phyloP scores from a whole-genome alignment of 2,797 vertebrate genomes.

The Champsocephalus gunnari region DNA sequence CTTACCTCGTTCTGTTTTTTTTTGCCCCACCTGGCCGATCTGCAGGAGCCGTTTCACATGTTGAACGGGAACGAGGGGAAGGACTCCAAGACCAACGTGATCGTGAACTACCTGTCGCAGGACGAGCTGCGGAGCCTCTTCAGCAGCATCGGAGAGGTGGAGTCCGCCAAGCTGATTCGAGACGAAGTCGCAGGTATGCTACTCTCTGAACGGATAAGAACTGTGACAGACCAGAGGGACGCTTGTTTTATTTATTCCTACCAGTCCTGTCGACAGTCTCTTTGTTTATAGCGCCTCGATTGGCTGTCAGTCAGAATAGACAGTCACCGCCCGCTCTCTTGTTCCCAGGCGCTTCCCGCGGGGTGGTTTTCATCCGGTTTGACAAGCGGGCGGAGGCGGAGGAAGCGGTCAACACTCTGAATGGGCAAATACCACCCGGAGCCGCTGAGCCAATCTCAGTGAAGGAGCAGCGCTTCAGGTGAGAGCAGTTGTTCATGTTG shows the following conservation, averaged over 20 bases:
- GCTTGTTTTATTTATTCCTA: slow-evolving; percentile 59
- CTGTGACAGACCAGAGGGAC: slow-evolving; percentile 24
- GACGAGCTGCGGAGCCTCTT: slow-evolving; percentile 97
- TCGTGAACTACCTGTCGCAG: slow-evolving; percentile 99
- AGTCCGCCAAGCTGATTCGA: slow-evolving; percentile 97
- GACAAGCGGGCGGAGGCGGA: no score
- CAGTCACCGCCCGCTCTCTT: no score
- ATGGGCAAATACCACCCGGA: no score
- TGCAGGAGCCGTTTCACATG: slow-evolving; percentile 91
- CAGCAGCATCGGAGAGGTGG: slow-evolving; percentile 97
- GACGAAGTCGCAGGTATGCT: slow-evolving; percentile 65
- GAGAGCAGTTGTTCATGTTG: no score
- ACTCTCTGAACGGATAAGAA: slow-evolving; percentile 25
- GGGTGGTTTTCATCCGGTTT: no score
- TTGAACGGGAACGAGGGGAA: slow-evolving; percentile 96
- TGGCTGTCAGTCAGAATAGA: no score
- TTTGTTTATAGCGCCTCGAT: slow-evolving; percentile 48
- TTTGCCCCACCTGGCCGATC: slow-evolving; percentile 44
- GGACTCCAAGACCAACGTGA: slow-evolving; percentile 97
- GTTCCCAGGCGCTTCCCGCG: no score
- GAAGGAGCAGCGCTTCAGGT: no score
- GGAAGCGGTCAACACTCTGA: no score
- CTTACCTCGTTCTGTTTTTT: slow-evolving; percentile 47
- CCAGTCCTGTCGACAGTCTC: slow-evolving; percentile 55
- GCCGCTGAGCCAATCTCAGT: no score